phyloP scores from a whole-genome alignment of 2,888 invertebrate species.

The Calliscelio sp. region DNA sequence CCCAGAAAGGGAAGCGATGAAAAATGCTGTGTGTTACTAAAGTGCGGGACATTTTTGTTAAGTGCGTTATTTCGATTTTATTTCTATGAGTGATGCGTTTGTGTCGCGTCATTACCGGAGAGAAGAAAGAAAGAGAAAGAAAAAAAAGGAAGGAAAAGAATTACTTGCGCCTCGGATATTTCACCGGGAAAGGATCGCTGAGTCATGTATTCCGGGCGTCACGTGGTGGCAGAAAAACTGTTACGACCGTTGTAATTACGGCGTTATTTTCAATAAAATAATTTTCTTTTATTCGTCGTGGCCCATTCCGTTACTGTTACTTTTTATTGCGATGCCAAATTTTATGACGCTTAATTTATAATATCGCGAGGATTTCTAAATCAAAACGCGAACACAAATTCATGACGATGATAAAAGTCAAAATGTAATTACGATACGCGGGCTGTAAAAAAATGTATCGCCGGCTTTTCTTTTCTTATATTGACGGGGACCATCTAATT shows the following conservation, averaged over 20 bases:
- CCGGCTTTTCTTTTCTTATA: neutral
- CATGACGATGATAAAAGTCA: conserved; percentile 28
- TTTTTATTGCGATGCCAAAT: conserved; percentile 34
- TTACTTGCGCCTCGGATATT: conserved; percentile 53
- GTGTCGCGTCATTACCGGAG: conserved; percentile 62
- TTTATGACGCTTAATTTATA: conserved; percentile 49
- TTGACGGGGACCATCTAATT: conserved; percentile 29
- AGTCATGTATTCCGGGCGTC: conserved; percentile 62
- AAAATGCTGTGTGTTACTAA: too few species aligned
- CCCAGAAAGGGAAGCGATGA: too few species aligned
- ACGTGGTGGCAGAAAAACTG: conserved; percentile 64
- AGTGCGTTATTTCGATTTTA: conserved; percentile 60
- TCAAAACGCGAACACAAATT: conserved; percentile 2
- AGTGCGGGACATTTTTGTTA: conserved; percentile 51
- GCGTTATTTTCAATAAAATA: conserved; percentile 67
- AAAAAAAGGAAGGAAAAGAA: too few species aligned
- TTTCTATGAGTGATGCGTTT: conserved; percentile 59
- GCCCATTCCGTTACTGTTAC: conserved; percentile 13
- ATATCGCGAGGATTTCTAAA: conserved; percentile 33
- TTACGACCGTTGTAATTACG: conserved; percentile 63
- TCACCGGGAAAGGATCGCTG: conserved; percentile 54
- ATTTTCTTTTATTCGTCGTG: conserved; percentile 61
- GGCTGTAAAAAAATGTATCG: neutral
- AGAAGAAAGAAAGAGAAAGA: too few species aligned
- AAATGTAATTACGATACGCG: conserved; percentile 8